Evolutionary conservation across 1,140 invertebrate species (phyloP), one percentile per base, ranked within the genome.

Genomic region (Penaeus vannamei): DNA sequence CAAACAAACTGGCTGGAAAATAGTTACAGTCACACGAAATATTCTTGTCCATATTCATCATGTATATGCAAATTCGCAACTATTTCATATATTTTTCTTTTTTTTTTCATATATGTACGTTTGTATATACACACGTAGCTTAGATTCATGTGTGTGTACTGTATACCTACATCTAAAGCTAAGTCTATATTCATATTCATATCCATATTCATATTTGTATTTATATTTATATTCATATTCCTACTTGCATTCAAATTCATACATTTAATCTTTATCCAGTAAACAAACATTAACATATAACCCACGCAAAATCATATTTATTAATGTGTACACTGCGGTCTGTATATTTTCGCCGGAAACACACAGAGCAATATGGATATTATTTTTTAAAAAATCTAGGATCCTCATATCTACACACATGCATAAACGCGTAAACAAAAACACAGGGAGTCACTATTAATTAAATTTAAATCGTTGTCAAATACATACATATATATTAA

Each of bases 1-100:
- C 79, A 81, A 3, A 81, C 79, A 53, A 53, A 53, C 53, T 53
- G 53, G 53, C 19, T 69, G 66, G 66, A 72, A 32, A 72, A 72
- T 26, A 72, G 59, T 62, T 61, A 84, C 81, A 84, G 59, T 62
- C 81, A 36, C 81, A 62, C 81, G 53, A 53, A 53, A 53, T 53
- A 53, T 53, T 53, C 53, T 53, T 53, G 53, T 53, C 53, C 53
- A 53, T 53, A 53, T 53, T 53, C 53, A 53, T 53, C 23, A 80
- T 23, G 80, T 46, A 86, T 29, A 80, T 36, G 64, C 46, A 87
- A 29, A 86, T 59, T 36, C 29, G 59, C 14, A 17, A 8, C 66
- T 72, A 72, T 53, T 42, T 12, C 53, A 53, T 53, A 53, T n/a
- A n/a, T n/a, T n/a, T n/a, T n/a, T n/a, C n/a, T n/a, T n/a, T n/a